Evolutionary conservation across 2,797 vertebrate species (phyloP), one percentile per base, ranked within the genome.

Genomic region (Chelmon rostratus): DNA sequence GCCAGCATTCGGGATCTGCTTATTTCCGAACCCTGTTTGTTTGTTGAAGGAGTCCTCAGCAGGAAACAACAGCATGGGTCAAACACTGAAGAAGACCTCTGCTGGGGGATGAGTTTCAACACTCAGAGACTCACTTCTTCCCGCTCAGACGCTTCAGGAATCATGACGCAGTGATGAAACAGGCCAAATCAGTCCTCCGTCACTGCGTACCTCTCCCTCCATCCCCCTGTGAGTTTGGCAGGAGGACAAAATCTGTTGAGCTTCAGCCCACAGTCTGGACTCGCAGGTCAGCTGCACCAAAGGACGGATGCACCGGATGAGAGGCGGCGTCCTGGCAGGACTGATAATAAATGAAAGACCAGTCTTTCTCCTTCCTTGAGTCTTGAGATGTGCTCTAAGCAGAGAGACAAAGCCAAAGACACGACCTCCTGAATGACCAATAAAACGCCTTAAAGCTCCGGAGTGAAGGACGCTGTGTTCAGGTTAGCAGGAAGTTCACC

Each of bases 201-300:
- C 59, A 3, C 67, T 56, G 68, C 40, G 5, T 16, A 33, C 73
- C 19, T 33, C 37, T 42, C 16, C 52, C 38, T 12, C 25, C 25
- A 9, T 31, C 42, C 4, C 54, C 49, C 5, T 38, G 69, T 61
- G 63, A 12, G 56, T 76, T 68, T 89, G 87, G 87, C 84, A 58
- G 72, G 13, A 46, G 33, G 64, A 62, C 68, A 15, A 82, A 52
- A 53, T 78, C 79, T 73, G 69, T 16, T 61, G 82, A 76, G 68
- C 61, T 46, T 12, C 47, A 40, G 79, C 47, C 64, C 28, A 40
- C 50, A 84, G 68, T 79, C 68, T 73, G 71, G 37, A 76, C 61
- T 35, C 56, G 31, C 52, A 68, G 82, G 79, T 84, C 84, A 76
- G 59, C 76, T 38, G 31, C 73, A 68, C 13, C 47, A 53, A 58